Base-by-base conservation (phyloP, 2,888 invertebrate species). In the Phymatocera aterrima region DNA sequence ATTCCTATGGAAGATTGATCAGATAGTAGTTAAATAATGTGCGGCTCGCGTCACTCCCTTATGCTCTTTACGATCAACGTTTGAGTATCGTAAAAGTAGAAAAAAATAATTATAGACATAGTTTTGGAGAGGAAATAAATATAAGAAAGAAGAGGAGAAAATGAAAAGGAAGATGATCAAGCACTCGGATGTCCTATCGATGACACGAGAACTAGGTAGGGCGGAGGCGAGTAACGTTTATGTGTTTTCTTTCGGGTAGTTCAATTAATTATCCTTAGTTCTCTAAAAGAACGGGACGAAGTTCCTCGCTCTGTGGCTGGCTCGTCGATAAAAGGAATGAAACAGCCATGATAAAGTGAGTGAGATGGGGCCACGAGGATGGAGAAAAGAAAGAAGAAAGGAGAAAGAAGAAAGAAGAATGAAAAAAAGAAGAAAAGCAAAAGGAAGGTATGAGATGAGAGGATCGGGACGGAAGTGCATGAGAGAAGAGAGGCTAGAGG, bases 251-350 rank as follows among this genome's bases (percentile, higher is more conserved):
- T 72, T 72, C 18, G 28, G 51, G 8, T 72, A 72, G 48, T 51
- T 72, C 72, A 72, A 72, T 72, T 72, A 72, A 72, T 72, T 72
- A 72, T 72, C 72, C 51, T 34, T 6, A 21, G 72, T 48, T n/a
- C 72, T 10, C n/a, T n/a, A n/a, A n/a, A 18, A 72, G 72, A 72
- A 51, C 48, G 4, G 24, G 31, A 51, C 28, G 48, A 72, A 51
- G 18, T 72, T 51, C 72, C 72, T 51, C 18, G 48, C 34, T 72
- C 72, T 48, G 31, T 24, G 10, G 72, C 54, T 12, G 28, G 8
- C 18, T 72, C 72, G 51, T 51, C 51, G 51, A 72, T 72, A 72
- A 51, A 51, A 51, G 31, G n/a, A 72, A 72, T 31, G 72, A 72
- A 72, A 34, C 72, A 51, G 21, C 72, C 51, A 15, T 51, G 72